A percentile compares a stretch with the other conserved stretches of the same genome.
phyloP scores from a whole-genome alignment of 2,113 vertebrate species.

The Coracopsis vasa region DNA sequence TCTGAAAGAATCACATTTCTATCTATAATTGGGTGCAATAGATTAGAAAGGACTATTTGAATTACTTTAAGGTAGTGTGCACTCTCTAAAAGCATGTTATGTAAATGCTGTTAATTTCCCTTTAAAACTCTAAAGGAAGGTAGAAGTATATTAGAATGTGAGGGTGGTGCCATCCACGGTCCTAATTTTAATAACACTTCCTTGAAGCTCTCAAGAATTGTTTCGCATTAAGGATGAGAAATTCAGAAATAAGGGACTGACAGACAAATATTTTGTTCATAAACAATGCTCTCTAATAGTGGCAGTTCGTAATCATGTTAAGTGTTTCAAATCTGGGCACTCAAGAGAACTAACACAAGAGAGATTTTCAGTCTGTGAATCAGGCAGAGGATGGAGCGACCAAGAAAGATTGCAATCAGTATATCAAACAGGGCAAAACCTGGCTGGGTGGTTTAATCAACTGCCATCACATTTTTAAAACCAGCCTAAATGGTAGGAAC shows the following conservation, averaged over 20 bases:
- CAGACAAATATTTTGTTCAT: conserved; percentile 25
- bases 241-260: conserved; percentile 11
- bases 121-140: background rate
- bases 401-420: background rate
- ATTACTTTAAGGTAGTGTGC: background rate
- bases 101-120: background rate
- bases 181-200: background rate
- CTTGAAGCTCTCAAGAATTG: background rate
- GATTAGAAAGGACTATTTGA: background rate
- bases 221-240: background rate
- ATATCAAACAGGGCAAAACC: background rate
- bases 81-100: background rate
- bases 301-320: conserved; percentile 16
- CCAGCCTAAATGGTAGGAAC: background rate
- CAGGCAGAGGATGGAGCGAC: background rate
- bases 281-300: conserved; percentile 29
- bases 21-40: background rate
- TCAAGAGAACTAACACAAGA: background rate
- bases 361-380: background rate
- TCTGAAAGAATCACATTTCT: background rate
- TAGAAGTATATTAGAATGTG: background rate
- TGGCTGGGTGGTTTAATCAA: background rate
- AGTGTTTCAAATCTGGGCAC: conserved; percentile 43
- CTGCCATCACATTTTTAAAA: background rate
- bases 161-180: background rate